phyloP scores from a whole-genome alignment of 2,113 vertebrate species.

The Myocastor coypus region DNA sequence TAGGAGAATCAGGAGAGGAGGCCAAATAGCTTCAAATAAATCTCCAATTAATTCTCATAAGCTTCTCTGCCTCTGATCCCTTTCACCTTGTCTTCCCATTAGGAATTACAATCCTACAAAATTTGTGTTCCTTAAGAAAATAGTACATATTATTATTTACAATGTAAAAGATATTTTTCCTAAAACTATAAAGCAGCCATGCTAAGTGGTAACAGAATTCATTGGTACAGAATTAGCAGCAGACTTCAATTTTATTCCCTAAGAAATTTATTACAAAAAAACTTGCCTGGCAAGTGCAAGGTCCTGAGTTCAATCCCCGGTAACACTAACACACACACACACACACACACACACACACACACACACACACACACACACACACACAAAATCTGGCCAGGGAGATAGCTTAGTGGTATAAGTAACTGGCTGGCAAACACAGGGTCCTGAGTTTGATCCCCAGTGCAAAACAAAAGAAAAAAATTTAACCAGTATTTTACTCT shows the following conservation, averaged over 20 bases:
- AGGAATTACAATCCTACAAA: neutral
- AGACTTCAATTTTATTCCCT: neutral
- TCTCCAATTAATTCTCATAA: neutral
- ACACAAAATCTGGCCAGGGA: neutral
- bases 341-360: too few relatives aligned
- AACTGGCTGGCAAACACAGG: too few relatives aligned
- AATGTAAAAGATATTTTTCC: conserved; percentile 39
- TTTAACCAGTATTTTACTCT: neutral
- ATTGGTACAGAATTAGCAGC: neutral
- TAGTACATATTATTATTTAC: neutral
- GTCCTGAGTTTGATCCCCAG: too few relatives aligned
- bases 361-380: too few relatives aligned
- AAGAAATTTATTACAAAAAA: neutral
- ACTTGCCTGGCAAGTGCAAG: neutral
- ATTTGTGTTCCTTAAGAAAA: conserved; percentile 20
- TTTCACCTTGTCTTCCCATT: neutral
- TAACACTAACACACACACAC: too few relatives aligned
- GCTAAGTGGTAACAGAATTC: neutral
- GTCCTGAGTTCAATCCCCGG: too few relatives aligned
- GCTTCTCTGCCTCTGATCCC: neutral
- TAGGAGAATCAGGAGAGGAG: neutral
- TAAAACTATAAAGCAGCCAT: conserved; percentile 4
- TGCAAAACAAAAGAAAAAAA: neutral
- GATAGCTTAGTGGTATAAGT: too few relatives aligned
- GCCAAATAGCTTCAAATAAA: neutral